Conservation (phyloP, 2,888 invertebrate species). For the Euphydryas editha region DNA sequence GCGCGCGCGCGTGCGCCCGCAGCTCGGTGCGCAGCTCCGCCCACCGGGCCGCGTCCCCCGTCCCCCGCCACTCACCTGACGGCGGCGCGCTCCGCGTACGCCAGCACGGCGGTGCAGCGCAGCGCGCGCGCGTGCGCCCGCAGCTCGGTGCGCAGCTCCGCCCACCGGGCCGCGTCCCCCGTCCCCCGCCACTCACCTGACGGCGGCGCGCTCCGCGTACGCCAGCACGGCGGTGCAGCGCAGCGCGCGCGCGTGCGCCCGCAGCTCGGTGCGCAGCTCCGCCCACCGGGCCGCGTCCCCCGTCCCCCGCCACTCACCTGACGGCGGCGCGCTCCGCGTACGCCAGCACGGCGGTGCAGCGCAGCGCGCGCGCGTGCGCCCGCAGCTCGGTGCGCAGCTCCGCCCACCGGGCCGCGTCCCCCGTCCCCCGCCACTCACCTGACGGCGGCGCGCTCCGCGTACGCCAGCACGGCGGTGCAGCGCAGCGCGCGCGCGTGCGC, state of each 20-base stretch:
- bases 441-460: slow-evolving; percentile 74
- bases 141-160: no score
- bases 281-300: no score
- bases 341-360: slow-evolving; percentile 97
- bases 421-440: slow-evolving; percentile 88
- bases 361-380: slow-evolving; percentile 95
- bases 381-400: slow-evolving; percentile 97
- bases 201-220: slow-evolving; percentile 75
- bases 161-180: slow-evolving; percentile 89
- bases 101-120: slow-evolving; percentile 96
- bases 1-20: slow-evolving; percentile 60
- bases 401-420: slow-evolving; percentile 99
- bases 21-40: slow-evolving; percentile 62
- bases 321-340: slow-evolving; percentile 97
- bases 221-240: slow-evolving; percentile 49
- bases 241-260: no score
- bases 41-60: slow-evolving; percentile 96
- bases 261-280: not conserved
- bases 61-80: slow-evolving; percentile 97
- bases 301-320: slow-evolving; percentile 84
- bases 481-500: slow-evolving; percentile 56
- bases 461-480: no score
- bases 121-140: slow-evolving; percentile 99
- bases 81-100: slow-evolving; percentile 95
- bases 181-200: slow-evolving; percentile 85